These are phyloP conservation scores for Centroberyx gerrardi DNA, from an alignment of 2,797 vertebrate species.

Conservation along the genomic window DNA sequence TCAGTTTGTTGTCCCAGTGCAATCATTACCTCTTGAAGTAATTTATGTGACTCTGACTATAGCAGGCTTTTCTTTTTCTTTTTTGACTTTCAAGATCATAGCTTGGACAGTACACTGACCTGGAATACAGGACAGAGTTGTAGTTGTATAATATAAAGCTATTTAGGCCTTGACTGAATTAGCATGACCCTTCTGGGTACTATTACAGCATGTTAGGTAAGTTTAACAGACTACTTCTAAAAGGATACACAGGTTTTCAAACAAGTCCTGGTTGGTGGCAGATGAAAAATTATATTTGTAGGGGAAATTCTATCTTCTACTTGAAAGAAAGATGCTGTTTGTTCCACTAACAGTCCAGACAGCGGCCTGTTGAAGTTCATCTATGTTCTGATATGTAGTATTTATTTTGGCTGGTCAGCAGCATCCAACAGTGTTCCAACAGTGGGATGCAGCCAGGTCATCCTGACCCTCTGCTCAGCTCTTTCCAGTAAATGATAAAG, in stretches of 20 bases:
- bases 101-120: slow-evolving; percentile 33
- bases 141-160: not conserved
- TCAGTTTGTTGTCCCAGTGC: slow-evolving; percentile 5
- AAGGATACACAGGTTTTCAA: slow-evolving; percentile 12
- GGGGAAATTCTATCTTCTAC: too few species aligned
- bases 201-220: too few species aligned
- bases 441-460: too few species aligned
- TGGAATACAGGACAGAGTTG: slow-evolving; percentile 54
- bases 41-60: not conserved
- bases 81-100: not conserved
- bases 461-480: too few species aligned
- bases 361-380: too few species aligned
- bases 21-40: not conserved
- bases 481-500: too few species aligned
- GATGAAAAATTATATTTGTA: slow-evolving; percentile 34
- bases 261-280: slow-evolving; percentile 19
- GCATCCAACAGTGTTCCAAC: too few species aligned
- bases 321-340: too few species aligned
- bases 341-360: too few species aligned
- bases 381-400: too few species aligned
- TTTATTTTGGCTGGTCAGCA: too few species aligned
- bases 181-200: slow-evolving; percentile 44
- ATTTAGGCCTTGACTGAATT: slow-evolving; percentile 14
- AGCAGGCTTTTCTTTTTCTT: not conserved
- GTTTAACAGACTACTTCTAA: too few species aligned